Percentiles rank a stretch among this genome's conserved stretches.
Evolutionary conservation across 2,797 vertebrate genomes (phyloP).

Genomic region (Chaetophractus vellerosus): DNA sequence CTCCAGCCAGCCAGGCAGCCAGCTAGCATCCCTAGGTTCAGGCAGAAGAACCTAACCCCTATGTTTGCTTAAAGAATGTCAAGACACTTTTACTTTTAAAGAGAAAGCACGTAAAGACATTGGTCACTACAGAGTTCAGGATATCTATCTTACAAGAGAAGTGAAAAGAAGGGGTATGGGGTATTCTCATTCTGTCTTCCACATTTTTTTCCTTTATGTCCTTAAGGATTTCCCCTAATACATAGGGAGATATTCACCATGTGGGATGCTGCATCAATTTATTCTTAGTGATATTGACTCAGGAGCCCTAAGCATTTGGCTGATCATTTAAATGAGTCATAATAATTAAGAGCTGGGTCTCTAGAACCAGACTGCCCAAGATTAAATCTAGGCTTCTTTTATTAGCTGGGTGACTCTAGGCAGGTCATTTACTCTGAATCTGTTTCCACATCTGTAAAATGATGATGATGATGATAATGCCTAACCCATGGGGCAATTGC

Average conservation of each 20-base stretch:
- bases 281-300: background rate
- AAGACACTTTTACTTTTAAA: conserved; percentile 57
- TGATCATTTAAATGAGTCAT: background rate
- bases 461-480: background rate
- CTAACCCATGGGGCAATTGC: background rate
- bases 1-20: background rate
- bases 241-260: background rate
- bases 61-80: conserved; percentile 59
- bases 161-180: conserved; percentile 16
- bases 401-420: background rate
- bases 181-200: background rate
- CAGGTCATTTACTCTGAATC: background rate
- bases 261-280: background rate
- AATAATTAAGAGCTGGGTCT: background rate
- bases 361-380: background rate
- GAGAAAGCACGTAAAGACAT: conserved; percentile 22
- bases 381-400: background rate
- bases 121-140: conserved; percentile 46
- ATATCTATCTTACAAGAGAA: conserved; percentile 51
- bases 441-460: background rate
- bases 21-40: conserved; percentile 56
- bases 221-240: background rate
- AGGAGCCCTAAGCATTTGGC: background rate
- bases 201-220: background rate
- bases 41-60: conserved; percentile 59